Base-by-base conservation (phyloP, 2,888 invertebrate species). In the Pycnomerus fuliginosus region DNA sequence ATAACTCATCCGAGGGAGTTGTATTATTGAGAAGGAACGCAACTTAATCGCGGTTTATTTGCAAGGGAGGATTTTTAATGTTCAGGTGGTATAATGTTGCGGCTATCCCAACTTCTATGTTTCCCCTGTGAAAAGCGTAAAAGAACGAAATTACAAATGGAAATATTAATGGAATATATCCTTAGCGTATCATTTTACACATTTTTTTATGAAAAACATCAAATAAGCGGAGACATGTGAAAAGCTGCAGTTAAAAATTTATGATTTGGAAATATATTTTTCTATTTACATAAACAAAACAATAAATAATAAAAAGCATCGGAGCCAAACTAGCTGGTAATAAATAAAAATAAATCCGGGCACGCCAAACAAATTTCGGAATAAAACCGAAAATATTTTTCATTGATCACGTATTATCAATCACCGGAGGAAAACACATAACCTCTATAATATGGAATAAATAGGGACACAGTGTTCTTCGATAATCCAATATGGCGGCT, bases 401-500 rank as follows among this genome's bases (percentile, higher is more conserved):
- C 50, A 33, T 38, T 48, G 39, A 39, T 51, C 48, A 22, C 34
- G n/a, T n/a, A n/a, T n/a, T n/a, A 67, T 66, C 65, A 64, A 64
- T 66, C 66, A 64, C 51, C 20, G n/a, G n/a, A n/a, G n/a, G n/a
- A n/a, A n/a, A n/a, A n/a, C 17, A 55, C 55, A 58, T 55, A 61
- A 61, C 62, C 63, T 8, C 20, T 61, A 58, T 65, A 68, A 68
- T 65, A 66, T 64, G 64, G 56, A 57, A 58, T 55, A 56, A 56
- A 60, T 60, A 55, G 56, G 53, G 49, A 44, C 28, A 7, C n/a
- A n/a, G 29, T 11, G 41, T 30, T 35, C 35, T 38, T 38, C 50
- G 52, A 49, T 52, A 55, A 58, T 55, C 50, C 53, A 54, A 58
- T 50, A 58, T 48, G 47, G 50, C 40, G 46, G 51, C 51, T 58